phyloP scores from a whole-genome alignment of 2,113 vertebrate species.

The Thalassarche chlororhynchos region DNA sequence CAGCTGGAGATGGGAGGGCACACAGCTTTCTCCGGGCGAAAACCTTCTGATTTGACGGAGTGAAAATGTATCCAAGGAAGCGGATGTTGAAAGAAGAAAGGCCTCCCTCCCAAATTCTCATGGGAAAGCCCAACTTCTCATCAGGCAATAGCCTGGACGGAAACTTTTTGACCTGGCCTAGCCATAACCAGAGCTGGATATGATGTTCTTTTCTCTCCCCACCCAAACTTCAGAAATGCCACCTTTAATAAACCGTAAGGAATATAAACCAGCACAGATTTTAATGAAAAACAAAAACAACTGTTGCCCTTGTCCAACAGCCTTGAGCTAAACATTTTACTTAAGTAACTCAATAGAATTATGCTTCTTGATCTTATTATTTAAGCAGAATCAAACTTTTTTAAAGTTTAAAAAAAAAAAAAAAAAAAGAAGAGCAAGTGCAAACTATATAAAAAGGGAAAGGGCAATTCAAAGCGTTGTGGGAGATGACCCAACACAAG shows the following conservation, averaged over 20 bases:
- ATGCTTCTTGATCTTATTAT: not conserved
- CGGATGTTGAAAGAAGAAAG: rapidly evolving
- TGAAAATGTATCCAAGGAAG: not conserved
- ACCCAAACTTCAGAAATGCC: not conserved
- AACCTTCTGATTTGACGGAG: not conserved
- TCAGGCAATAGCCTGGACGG: not conserved
- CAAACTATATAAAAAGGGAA: not conserved
- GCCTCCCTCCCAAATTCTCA: not conserved
- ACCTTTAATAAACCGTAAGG: not conserved
- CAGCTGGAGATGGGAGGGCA: not conserved
- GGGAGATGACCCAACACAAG: not conserved
- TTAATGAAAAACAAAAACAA: not conserved
- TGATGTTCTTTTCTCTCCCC: not conserved
- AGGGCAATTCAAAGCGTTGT: not conserved
- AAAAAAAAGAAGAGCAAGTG: not conserved
- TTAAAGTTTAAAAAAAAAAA: not conserved
- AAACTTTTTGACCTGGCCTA: not conserved
- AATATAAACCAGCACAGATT: not conserved
- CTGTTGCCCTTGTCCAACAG: not conserved
- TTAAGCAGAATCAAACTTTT: not conserved
- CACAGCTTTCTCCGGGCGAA: not conserved
- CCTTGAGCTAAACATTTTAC: not conserved
- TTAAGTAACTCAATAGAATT: not conserved
- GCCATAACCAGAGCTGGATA: not conserved
- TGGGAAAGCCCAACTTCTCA: not conserved